Percentiles rank a stretch among this genome's conserved stretches.
Conservation (phyloP, 2,113 vertebrate species). For the Mohoua ochrocephala region DNA sequence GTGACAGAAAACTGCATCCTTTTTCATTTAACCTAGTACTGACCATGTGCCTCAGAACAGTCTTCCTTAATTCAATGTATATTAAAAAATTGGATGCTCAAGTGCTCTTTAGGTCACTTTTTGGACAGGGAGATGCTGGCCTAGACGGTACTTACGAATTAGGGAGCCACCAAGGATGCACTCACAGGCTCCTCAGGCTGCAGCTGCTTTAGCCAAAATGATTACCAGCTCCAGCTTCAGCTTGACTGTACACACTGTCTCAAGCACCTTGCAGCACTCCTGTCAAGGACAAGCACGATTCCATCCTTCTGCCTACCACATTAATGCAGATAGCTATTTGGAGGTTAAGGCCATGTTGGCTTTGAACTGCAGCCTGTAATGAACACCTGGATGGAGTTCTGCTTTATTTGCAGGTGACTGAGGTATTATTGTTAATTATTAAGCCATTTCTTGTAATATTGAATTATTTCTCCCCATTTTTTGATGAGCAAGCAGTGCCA, state of each 20-base stretch:
- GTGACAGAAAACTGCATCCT: background rate
- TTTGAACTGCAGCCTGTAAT: background rate
- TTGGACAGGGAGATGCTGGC: background rate
- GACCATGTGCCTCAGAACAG: background rate
- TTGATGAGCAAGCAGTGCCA: conserved; percentile 59
- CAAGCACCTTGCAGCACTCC: background rate
- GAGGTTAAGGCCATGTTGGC: background rate
- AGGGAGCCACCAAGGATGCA: background rate
- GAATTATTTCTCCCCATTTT: conserved; percentile 53
- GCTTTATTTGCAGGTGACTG: conserved; percentile 1
- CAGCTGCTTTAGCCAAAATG: background rate
- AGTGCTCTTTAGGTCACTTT: background rate
- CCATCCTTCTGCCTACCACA: background rate
- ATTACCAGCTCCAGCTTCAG: background rate
- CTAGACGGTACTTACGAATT: background rate
- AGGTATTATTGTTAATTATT: conserved; percentile 19
- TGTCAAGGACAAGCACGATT: background rate
- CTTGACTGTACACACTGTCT: background rate
- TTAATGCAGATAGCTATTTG: conserved; percentile 11
- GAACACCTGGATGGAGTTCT: background rate
- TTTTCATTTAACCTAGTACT: background rate
- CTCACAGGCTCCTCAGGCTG: background rate
- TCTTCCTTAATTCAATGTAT: background rate
- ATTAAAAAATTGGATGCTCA: background rate
- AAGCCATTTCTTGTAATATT: conserved; percentile 44